Conservation (phyloP, 2,113 vertebrate genomes). For the Hassar affinis region DNA sequence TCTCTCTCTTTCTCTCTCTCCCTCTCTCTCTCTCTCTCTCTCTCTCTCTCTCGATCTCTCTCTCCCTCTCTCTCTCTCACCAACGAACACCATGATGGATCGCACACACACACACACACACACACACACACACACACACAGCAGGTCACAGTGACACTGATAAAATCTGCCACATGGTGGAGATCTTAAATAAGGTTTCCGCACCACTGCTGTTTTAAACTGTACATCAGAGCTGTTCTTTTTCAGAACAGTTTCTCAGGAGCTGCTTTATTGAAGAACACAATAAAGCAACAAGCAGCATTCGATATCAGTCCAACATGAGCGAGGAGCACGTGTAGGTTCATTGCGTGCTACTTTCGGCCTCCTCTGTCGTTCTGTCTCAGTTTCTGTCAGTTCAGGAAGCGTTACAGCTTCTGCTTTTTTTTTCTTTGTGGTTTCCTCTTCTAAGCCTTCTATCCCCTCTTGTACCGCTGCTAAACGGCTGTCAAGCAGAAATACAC, state of each 20-base stretch:
- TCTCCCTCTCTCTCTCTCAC: too few species aligned
- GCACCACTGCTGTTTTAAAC: neutral
- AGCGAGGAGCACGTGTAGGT: neutral
- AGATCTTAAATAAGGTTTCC: conserved; percentile 37
- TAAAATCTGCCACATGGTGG: conserved; percentile 42
- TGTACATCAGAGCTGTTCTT: neutral
- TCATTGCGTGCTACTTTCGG: neutral
- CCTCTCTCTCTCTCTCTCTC: too few species aligned
- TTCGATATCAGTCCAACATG: neutral
- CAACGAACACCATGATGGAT: too few species aligned
- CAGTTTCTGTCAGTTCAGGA: conserved; percentile 51
- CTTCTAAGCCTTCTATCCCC: conserved; percentile 23
- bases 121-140: too few species aligned
- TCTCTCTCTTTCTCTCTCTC: too few species aligned
- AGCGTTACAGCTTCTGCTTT: conserved; percentile 51
- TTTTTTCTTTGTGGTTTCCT: conserved; percentile 52
- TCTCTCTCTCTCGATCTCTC: too few species aligned
- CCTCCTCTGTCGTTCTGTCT: conserved; percentile 11
- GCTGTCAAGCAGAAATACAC: neutral
- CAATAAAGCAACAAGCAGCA: neutral
- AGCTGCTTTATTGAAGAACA: neutral
- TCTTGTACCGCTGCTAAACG: neutral
- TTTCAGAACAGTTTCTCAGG: neutral
- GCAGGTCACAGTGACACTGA: too few species aligned
- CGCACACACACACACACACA: too few species aligned